Evolutionary conservation across 2,888 invertebrate genomes (phyloP).

Genomic region (Drosophila quasianomalipes): DNA sequence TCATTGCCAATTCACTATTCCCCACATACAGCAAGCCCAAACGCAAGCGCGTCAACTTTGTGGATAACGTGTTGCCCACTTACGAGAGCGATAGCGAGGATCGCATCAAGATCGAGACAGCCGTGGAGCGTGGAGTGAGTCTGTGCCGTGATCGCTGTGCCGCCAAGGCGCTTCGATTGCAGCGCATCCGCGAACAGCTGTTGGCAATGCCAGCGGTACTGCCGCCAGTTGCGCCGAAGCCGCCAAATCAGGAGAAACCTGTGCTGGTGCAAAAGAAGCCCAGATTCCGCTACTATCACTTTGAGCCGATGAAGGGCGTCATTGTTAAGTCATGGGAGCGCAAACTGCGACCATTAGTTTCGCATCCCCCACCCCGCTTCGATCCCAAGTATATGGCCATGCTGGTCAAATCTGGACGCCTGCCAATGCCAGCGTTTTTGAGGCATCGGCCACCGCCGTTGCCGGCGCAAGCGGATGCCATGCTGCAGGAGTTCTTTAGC

Average conservation of each 20-base stretch:
- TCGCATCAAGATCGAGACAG: constrained; percentile 72
- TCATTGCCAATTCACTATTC: no score
- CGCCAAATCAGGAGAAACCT: constrained; percentile 78
- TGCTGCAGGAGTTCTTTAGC: constrained; percentile 67
- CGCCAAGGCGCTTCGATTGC: constrained; percentile 41
- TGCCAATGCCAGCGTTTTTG: constrained; percentile 53
- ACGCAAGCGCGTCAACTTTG: constrained; percentile 82
- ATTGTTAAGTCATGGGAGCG: constrained; percentile 81
- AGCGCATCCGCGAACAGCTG: constrained; percentile 47
- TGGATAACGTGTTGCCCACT: constrained; percentile 82
- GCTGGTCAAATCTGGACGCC: constrained; percentile 52
- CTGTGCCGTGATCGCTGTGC: constrained; percentile 66
- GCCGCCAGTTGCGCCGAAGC: constrained; percentile 74
- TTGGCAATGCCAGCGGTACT: constrained; percentile 68
- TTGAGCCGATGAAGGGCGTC: constrained; percentile 78
- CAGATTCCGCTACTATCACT: constrained; percentile 83
- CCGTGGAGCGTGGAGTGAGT: constrained; percentile 72
- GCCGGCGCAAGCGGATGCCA: constrained; percentile 54
- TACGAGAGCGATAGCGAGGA: constrained; percentile 83
- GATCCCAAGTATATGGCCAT: constrained; percentile 79
- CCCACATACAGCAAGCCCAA: constrained; percentile 65
- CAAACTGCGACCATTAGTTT: constrained; percentile 67
- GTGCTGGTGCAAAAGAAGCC: constrained; percentile 76
- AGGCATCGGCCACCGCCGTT: constrained; percentile 70
- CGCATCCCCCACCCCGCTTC: constrained; percentile 73